Conservation (phyloP, 2,113 vertebrate species). For the Prunella fulvescens region DNA sequence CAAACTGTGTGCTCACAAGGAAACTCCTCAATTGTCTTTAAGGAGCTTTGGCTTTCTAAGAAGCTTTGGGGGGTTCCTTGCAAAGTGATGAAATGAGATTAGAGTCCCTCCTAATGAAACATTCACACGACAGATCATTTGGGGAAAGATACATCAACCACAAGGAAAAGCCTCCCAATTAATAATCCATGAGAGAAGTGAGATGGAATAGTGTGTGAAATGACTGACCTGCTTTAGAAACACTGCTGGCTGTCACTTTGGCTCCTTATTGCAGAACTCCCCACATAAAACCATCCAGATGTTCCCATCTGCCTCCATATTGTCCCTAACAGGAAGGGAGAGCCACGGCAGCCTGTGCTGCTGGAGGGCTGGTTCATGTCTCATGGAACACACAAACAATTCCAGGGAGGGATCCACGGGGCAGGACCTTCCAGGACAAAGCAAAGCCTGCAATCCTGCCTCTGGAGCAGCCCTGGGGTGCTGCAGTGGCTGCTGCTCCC, state of each 20-base stretch:
- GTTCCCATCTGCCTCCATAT: neutral
- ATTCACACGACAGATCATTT: neutral
- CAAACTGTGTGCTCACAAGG: neutral
- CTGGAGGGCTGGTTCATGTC: neutral
- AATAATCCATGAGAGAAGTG: slow-evolving; percentile 23
- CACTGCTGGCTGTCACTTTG: neutral
- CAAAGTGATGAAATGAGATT: neutral
- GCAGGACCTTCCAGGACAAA: neutral
- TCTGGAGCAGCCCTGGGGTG: neutral
- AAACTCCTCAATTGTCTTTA: neutral
- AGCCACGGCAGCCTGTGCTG: neutral
- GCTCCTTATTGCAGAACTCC: neutral
- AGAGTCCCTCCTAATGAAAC: slow-evolving; percentile 33
- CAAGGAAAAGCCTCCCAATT: slow-evolving; percentile 26
- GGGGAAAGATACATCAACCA: slow-evolving; percentile 7
- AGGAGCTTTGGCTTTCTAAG: neutral
- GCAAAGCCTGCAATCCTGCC: neutral
- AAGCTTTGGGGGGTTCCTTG: slow-evolving; percentile 10
- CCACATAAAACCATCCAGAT: neutral
- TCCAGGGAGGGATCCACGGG: neutral
- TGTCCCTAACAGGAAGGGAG: neutral
- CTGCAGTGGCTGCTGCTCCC: neutral
- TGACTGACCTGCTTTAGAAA: slow-evolving; percentile 28
- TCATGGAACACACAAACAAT: accelerated
- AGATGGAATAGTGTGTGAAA: neutral